Evolutionary conservation across 2,888 invertebrate species (phyloP), one percentile per base, ranked within the genome.

Genomic region (Volucella bombylans): DNA sequence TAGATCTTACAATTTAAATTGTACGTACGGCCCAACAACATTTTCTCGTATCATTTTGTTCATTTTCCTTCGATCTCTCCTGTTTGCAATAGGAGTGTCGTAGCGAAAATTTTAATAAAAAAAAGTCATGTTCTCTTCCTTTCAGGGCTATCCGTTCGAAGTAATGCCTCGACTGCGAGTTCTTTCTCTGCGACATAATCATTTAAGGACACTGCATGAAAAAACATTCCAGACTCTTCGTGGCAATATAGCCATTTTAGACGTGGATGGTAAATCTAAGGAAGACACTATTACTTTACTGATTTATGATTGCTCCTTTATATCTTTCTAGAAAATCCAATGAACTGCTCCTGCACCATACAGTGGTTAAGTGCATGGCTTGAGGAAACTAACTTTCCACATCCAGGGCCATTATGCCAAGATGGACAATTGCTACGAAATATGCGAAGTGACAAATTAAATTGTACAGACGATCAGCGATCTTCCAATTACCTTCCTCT

Each of bases 291-390:
- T n/a, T 15, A 8, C 23, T 8, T 3, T 2, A 12, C 3, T 1
- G 18, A 11, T n/a, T 31, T 31, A 31, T 9, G 11, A n/a, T 39
- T 14, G 14, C 38, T n/a, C n/a, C 11, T 15, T 18, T 1, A 0
- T 23, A 0, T 39, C 77, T 92, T 82, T 91, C 0, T 38, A 96
- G 97, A 96, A 43, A 97, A 97, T 92, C 97, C 97, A 1, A 92
- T 97, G 82, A 93, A 94, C 23, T 97, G 97, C 90, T 95, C 96
- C 62, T 97, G 97, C 89, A 95, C 94, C 86, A 93, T 96, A 90
- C 93, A 96, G 69, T 97, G 97, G 97, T 92, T 97, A 2, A 94
- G 96, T 87, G 95, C 95, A 3, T 97, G 97, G 97, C 91, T 97
- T 38, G 94, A 95, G 83, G 96, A 96, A 90, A 94, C 95, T 0